Base-by-base conservation (phyloP, 2,888 invertebrate genomes). In the Hirudinaria manillensis region DNA sequence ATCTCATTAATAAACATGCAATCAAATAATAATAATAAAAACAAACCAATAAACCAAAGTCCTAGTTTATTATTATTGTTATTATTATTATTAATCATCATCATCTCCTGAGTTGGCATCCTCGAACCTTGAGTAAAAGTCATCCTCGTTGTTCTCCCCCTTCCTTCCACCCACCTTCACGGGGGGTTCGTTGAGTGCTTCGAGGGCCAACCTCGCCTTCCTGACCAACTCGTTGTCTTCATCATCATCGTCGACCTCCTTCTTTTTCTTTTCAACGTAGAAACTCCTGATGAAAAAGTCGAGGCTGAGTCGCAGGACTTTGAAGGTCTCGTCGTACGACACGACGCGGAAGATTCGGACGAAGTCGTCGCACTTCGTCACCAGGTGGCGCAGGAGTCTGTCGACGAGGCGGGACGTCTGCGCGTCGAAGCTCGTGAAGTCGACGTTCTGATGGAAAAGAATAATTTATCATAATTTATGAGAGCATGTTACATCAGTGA, bases 321-420 rank as follows among this genome's bases (percentile, higher is more conserved):
- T 68, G 32, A 34, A n/a, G 7, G n/a, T 10, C 1, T 24, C 13
- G 68, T 68, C 32, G 36, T n/a, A n/a, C 3, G 68, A 68, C 3
- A 68, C 34, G 21, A 32, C 34, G 1, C 32, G 2, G 68, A 68
- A 68, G 29, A 68, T n/a, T 13, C 32, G 21, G 6, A 34, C 29
- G 36, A 68, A 68, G 21, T 34, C 36, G 4, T 68, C 68, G 68
- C 68, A 68, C 32, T 36, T 68, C 32, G 68, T 68, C 32, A 68
- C 32, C 3, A 68, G 34, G 36, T 68, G 68, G 1, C 68, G 68
- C 1, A 68, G 68, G 36, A 68, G 2, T n/a, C 34, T 68, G 36
- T 68, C 68, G 29, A 68, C 36, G n/a, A 68, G 32, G 1, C n/a
- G 3, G 0, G 68, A 29, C 36, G 68, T 68, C 68, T 68, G 7